Conservation (phyloP, 2,113 vertebrate species). For the Alosa alosa region DNA sequence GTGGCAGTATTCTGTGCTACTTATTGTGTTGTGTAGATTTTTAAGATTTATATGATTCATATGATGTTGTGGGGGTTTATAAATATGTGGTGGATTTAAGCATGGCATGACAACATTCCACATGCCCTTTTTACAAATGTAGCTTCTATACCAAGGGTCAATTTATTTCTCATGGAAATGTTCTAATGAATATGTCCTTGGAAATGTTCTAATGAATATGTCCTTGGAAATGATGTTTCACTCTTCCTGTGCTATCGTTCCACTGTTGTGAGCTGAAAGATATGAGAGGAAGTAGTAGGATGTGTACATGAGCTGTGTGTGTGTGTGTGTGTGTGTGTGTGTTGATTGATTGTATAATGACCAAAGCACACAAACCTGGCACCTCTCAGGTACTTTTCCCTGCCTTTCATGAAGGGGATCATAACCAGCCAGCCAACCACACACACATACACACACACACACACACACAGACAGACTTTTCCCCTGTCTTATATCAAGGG, state of each 20-base stretch:
- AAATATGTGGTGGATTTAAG: too few relatives aligned
- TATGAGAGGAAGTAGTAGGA: too few relatives aligned
- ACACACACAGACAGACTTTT: too few relatives aligned
- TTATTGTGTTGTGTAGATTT: too few relatives aligned
- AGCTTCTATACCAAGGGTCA: too few relatives aligned
- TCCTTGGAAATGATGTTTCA: background rate
- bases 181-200: background rate
- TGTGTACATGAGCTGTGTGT: background rate
- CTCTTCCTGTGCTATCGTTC: background rate
- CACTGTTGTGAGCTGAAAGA: too few relatives aligned
- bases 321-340: background rate
- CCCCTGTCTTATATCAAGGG: too few relatives aligned
- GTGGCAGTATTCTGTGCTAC: background rate
- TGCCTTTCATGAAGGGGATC: background rate
- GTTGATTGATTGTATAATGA: background rate
- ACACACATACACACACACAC: too few relatives aligned
- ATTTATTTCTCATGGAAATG: too few relatives aligned
- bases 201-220: background rate
- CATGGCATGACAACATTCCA: background rate
- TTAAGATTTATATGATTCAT: too few relatives aligned
- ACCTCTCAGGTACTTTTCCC: background rate
- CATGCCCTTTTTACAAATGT: background rate
- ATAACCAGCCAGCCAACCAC: background rate
- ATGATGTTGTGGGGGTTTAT: too few relatives aligned
- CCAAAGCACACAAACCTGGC: background rate